These are phyloP conservation scores for Platalea minor DNA, from an alignment of 2,797 vertebrate genomes.

Conservation along the genomic window DNA sequence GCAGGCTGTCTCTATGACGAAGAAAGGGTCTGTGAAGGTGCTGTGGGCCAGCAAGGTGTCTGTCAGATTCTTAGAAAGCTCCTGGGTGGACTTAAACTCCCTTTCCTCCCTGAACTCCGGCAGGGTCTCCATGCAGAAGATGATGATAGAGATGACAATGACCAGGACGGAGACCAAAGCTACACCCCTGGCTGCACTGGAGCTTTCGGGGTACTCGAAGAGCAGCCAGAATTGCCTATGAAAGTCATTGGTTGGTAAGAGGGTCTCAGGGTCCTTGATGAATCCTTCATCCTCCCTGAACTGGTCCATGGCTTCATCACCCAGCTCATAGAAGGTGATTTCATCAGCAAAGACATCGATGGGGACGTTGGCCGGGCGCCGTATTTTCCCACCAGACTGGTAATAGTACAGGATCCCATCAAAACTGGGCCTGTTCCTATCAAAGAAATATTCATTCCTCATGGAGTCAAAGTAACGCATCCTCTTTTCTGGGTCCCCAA, in stretches of 20 bases:
- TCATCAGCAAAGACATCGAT: conserved; percentile 94
- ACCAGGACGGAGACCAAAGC: conserved; percentile 94
- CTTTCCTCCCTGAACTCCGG: conserved; percentile 92
- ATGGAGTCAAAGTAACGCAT: conserved; percentile 94
- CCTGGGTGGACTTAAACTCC: conserved; percentile 78
- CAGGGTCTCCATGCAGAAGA: conserved; percentile 97
- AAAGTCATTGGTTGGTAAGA: conserved; percentile 88
- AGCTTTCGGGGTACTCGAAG: conserved; percentile 97
- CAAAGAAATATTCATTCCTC: conserved; percentile 98
- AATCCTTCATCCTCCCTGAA: conserved; percentile 97
- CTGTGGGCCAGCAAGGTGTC: conserved; percentile 73
- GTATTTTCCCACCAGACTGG: conserved; percentile 93
- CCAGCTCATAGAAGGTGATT: conserved; percentile 95
- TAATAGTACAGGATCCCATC: conserved; percentile 97
- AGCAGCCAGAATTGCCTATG: conserved; percentile 96
- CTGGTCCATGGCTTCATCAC: conserved; percentile 92
- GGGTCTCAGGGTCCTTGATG: conserved; percentile 89
- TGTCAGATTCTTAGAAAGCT: conserved; percentile 60
- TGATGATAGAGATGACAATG: conserved; percentile 95
- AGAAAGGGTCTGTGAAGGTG: conserved; percentile 93
- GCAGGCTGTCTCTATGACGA: conserved; percentile 93
- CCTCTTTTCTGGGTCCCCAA: conserved; percentile 90
- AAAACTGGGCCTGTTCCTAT: conserved; percentile 94
- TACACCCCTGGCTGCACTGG: conserved; percentile 88
- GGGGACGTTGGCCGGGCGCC: conserved; percentile 93